Evolutionary conservation across 1,140 invertebrate species (phyloP).

Genomic region (Drosophila burlai): DNA sequence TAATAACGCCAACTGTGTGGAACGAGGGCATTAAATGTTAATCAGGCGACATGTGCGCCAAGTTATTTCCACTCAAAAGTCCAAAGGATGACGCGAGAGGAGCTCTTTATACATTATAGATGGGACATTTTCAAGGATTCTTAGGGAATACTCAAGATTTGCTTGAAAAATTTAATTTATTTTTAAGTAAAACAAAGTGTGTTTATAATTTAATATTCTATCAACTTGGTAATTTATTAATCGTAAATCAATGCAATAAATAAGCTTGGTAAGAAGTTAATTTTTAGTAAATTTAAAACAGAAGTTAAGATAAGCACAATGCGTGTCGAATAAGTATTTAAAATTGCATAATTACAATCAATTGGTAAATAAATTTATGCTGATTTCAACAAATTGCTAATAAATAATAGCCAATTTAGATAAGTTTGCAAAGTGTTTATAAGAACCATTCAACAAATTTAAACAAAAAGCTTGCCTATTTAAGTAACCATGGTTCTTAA

Average conservation of each 20-base stretch:
- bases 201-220: neutral
- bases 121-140: neutral
- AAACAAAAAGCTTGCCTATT: neutral
- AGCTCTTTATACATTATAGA: neutral
- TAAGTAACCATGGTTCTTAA: neutral
- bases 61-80: neutral
- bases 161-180: neutral
- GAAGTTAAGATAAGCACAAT: neutral
- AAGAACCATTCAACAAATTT: neutral
- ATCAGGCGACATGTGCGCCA: constrained; percentile 12
- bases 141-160: neutral
- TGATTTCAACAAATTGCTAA: neutral
- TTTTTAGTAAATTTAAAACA: too few relatives aligned
- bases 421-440: neutral
- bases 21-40: constrained; percentile 13
- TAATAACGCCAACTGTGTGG: constrained; percentile 12
- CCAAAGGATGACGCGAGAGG: too few relatives aligned
- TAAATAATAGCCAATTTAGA: neutral
- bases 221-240: neutral
- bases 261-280: too few relatives aligned
- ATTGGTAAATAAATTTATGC: neutral
- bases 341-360: neutral
- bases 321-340: neutral
- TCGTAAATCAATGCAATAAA: neutral
- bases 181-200: neutral